Evolutionary conservation across 92 coral and sea anemone species (phyloP), one percentile per base, ranked within the genome.

Genomic region (Heliopora coerulea): DNA sequence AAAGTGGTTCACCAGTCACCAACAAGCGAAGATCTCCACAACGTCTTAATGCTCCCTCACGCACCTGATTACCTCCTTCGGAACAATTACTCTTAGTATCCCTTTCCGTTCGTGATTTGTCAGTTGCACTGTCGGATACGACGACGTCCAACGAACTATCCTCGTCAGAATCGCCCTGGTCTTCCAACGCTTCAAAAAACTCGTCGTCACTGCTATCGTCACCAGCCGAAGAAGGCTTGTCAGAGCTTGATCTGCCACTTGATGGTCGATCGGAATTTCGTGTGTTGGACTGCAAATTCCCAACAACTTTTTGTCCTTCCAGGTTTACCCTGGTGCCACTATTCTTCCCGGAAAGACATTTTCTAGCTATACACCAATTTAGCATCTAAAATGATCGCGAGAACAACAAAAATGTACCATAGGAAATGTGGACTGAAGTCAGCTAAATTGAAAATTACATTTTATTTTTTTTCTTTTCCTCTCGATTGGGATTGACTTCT

Each of bases 111-210:
- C 49, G 25, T 37, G 63, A 59, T 5, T 31, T 20, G 5, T 73
- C 81, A 44, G 34, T 80, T 61, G 44, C 56, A 35, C 64, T 62
- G 31, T 49, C 40, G 65, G 56, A 8, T 41, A 34, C 64, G 31
- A 49, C 76, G 34, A 61, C 82, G 23, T 58, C 80, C 17, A 39
- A 62, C 61, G 61, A 73, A 26, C 63, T 44, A 8, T 64, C 80
- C 10, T 68, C 79, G 25, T 76, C 87, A 15, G 72, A 56, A 17
- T 88, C 87, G 3, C 82, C 89, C 54, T 82, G 89, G 8, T 85
- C 82, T 73, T 95, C 99, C 25, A 95, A 83, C 0, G 99, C 97
- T 73, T 95, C 99, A 52, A 90, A 95, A 69, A 95, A 95, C 58
- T 90, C 96, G 4, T 95, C 97, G 17, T 91, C 97, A 41, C 87